Conservation (phyloP, 2,888 invertebrate species). For the Physocephala rufipes region DNA sequence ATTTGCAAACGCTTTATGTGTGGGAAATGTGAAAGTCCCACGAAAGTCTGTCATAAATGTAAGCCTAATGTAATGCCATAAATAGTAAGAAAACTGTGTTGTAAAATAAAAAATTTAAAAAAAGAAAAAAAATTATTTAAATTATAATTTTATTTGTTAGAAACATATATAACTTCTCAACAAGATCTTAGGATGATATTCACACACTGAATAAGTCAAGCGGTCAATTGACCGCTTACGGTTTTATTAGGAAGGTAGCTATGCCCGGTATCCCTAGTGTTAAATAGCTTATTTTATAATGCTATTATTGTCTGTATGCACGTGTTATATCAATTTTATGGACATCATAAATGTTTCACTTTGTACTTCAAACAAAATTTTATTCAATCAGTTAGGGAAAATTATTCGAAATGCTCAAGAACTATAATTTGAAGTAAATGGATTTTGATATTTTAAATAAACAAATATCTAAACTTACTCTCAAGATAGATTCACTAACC, state of each 20-base stretch:
- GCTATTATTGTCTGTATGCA: no score
- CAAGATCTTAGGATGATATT: neutral
- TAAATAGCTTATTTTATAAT: no score
- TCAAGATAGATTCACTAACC: no score
- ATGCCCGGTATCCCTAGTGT: neutral
- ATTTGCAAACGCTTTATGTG: slow-evolving; percentile 12
- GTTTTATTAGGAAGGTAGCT: neutral
- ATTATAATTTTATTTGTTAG: neutral
- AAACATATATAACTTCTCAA: neutral
- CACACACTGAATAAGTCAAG: no score
- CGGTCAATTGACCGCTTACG: slow-evolving; percentile 1
- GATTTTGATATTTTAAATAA: no score
- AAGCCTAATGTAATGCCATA: neutral
- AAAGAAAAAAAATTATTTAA: neutral
- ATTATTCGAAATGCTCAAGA: neutral
- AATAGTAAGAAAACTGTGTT: no score
- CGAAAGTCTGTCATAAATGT: neutral
- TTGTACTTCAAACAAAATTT: no score
- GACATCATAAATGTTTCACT: no score
- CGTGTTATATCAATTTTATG: no score
- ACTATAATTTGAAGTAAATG: no score
- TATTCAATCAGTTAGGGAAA: no score
- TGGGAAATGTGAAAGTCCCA: neutral
- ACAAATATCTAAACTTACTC: no score
- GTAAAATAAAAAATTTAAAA: neutral